These are phyloP conservation scores for Leptothorax acervorum DNA, from an alignment of 2,888 invertebrate genomes.

Conservation along the genomic window DNA sequence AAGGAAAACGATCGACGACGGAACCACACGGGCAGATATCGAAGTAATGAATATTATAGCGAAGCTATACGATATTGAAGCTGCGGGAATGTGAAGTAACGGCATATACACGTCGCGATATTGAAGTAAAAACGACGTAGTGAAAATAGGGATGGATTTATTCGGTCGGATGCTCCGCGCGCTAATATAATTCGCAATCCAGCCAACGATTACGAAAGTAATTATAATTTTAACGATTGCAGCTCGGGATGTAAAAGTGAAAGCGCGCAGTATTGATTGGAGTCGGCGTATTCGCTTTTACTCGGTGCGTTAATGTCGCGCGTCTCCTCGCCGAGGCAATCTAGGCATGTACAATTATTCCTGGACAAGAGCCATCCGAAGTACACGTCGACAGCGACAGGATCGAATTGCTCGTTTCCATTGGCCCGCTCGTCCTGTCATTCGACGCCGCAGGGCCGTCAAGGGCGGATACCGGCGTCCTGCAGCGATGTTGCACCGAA, in stretches of 20 bases:
- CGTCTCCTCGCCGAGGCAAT: slow-evolving; percentile 37
- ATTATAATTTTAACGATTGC: slow-evolving; percentile 17
- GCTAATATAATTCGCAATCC: background rate
- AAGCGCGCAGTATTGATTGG: slow-evolving; percentile 6
- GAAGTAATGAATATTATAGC: slow-evolving; percentile 29
- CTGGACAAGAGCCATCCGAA: slow-evolving; percentile 42
- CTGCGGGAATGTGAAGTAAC: background rate
- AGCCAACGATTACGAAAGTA: slow-evolving; percentile 2
- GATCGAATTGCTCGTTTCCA: slow-evolving; percentile 56
- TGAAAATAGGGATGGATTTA: background rate
- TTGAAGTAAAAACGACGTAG: background rate
- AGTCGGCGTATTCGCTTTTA: slow-evolving; percentile 33
- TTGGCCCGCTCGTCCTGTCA: slow-evolving; percentile 51
- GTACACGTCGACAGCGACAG: slow-evolving; percentile 48
- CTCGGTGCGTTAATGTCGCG: slow-evolving; percentile 23
- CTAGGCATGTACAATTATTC: slow-evolving; percentile 55
- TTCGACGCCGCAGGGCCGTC: slow-evolving; percentile 55
- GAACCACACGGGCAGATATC: background rate
- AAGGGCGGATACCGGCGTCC: slow-evolving; percentile 47
- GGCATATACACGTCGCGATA: background rate
- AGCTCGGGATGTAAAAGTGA: slow-evolving; percentile 3
- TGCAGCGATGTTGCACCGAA: slow-evolving; percentile 53
- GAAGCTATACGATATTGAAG: slow-evolving; percentile 13
- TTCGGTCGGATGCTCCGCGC: background rate
- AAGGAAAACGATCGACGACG: background rate